Conservation (phyloP, 2,113 vertebrate genomes). For the Mesocricetus auratus region DNA sequence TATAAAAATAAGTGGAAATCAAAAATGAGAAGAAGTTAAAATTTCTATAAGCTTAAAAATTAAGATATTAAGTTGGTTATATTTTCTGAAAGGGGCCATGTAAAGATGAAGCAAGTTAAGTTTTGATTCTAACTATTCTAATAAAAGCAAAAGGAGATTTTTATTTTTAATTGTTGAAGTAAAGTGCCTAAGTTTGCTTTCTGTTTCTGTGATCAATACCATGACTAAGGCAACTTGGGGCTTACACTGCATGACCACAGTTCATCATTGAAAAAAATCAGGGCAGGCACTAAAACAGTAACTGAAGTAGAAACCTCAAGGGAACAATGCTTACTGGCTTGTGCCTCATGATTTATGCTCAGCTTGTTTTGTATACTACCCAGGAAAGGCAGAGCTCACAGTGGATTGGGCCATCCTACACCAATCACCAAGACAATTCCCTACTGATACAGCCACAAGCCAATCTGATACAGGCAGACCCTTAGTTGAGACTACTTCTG, state of each 20-base stretch:
- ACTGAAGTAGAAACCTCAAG: not conserved
- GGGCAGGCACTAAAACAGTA: not conserved
- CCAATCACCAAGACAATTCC: not conserved
- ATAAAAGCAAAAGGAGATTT: not conserved
- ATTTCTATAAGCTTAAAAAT: not conserved
- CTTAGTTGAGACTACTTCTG: not conserved
- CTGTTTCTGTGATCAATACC: not conserved
- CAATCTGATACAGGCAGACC: not conserved
- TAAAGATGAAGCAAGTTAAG: conserved; percentile 17
- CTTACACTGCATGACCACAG: not conserved
- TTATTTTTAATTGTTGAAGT: not conserved
- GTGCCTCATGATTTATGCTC: not conserved
- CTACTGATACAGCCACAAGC: not conserved
- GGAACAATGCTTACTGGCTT: not conserved
- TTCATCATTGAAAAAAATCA: not conserved
- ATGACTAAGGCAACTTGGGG: not conserved
- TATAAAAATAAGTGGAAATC: conserved; percentile 24
- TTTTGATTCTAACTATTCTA: not conserved
- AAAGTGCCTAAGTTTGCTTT: not conserved
- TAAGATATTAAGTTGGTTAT: not conserved
- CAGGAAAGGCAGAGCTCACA: not conserved
- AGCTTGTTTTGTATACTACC: not conserved
- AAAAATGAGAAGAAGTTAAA: not conserved
- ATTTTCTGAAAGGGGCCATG: conserved; percentile 12
- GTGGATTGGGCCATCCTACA: not conserved